These are phyloP conservation scores for Ametastegia equiseti DNA, from an alignment of 2,888 invertebrate species.

Conservation along the genomic window DNA sequence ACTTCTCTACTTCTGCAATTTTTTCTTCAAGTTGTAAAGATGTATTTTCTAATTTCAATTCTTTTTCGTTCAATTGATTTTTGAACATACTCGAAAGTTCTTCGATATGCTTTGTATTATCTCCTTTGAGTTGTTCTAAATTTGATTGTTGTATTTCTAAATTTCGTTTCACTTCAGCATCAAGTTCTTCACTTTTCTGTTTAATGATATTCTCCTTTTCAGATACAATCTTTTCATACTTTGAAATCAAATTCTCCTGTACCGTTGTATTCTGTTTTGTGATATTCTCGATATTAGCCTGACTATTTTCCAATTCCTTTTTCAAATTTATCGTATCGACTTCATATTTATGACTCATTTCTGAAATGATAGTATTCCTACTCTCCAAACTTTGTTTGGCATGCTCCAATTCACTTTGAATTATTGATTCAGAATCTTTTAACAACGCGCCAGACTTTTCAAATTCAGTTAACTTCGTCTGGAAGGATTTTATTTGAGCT, in stretches of 20 bases:
- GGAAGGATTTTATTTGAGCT: conserved; percentile 66
- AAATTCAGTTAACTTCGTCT: conserved; percentile 63
- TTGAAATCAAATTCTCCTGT: conserved; percentile 76
- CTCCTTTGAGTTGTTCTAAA: conserved; percentile 62
- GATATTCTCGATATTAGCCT: conserved; percentile 71
- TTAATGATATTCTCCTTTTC: conserved; percentile 77
- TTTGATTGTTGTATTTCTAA: conserved; percentile 57
- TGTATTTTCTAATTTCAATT: conserved; percentile 77
- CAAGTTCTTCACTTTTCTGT: conserved; percentile 60
- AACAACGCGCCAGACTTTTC: conserved; percentile 62
- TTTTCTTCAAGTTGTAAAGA: conserved; percentile 77
- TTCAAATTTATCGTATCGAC: conserved; percentile 61
- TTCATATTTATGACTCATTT: conserved; percentile 69
- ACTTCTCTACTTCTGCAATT: conserved; percentile 77
- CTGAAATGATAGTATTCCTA: conserved; percentile 71
- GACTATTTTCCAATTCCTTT: conserved; percentile 66
- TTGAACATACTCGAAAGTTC: conserved; percentile 69
- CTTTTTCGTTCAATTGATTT: conserved; percentile 77
- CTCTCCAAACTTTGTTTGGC: conserved; percentile 68
- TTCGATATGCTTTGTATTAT: conserved; percentile 61
- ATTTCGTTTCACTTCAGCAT: conserved; percentile 58
- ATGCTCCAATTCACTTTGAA: conserved; percentile 72
- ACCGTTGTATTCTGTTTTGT: conserved; percentile 74
- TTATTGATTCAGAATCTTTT: conserved; percentile 62
- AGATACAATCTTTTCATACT: conserved; percentile 77